Base-by-base conservation (phyloP, 2,888 invertebrate species). In the Thelaira solivaga region DNA sequence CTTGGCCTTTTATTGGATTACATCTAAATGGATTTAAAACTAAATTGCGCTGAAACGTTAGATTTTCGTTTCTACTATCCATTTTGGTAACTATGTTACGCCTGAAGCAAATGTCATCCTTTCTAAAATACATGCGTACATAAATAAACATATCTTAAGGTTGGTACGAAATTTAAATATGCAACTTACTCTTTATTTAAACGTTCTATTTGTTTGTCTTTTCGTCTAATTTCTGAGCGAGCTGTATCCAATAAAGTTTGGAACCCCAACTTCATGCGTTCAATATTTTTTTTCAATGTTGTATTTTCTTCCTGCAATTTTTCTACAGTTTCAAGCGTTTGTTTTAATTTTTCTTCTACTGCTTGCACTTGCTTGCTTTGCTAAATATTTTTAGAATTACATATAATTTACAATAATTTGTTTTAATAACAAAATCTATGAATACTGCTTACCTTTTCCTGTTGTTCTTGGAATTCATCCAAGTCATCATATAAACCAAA, bases 91-190 rank as follows among this genome's bases (percentile, higher is more conserved):
- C 72, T 2, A 68, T 71, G 39, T 82, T 85, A 1, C 88, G 84
- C 13, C 88, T 82, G 13, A 88, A 88, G 64, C 87, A 87, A 2
- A 88, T 82, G 64, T 88, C 86, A 80, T 88, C 88, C 55, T 85
- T 87, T 62, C 88, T 86, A 55, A 24, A 76, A 59, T 11, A 69
- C 7, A 31, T 3, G 13, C 36, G 16, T 2, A 7, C 3, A 24
- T n/a, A 26, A 10, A 16, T 29, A n/a, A 4, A 16, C 0, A 43
- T 7, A 13, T 26, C 5, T 41, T 16, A 24, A 11, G 36, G 0
- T 18, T 3, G 7, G 6, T 13, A 11, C 24, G 11, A n/a, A 31
- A 10, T 3, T 43, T 24, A 1, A 41, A 7, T 20, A 16, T 1
- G 26, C 10, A 18, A 82, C 87, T 83, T 83, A 88, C 88, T 88